Evolutionary conservation across 1,140 invertebrate species (phyloP).

Genomic region (Littorina saxatilis): DNA sequence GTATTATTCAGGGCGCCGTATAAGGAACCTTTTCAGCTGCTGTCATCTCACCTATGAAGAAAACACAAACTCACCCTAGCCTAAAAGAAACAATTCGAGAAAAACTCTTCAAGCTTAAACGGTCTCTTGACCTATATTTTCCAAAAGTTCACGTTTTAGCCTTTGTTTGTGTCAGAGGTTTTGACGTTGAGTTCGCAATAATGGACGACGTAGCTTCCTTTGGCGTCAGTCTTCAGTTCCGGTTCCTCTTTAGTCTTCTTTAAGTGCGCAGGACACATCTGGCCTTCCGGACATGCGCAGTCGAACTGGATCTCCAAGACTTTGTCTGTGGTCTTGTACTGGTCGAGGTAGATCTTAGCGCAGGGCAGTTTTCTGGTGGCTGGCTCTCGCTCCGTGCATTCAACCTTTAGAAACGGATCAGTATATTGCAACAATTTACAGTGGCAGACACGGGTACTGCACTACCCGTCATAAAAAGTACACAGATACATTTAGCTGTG

Average conservation of each 20-base stretch:
- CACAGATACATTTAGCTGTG: too few relatives aligned
- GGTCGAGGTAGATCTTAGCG: constrained; percentile 46
- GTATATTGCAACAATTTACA: background rate
- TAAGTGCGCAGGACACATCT: constrained; percentile 46
- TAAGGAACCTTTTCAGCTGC: too few relatives aligned
- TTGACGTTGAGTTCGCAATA: constrained; percentile 36
- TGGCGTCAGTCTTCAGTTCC: constrained; percentile 29
- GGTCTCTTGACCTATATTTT: too few relatives aligned
- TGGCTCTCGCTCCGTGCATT: background rate
- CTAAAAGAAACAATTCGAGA: too few relatives aligned
- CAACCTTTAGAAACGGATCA: background rate
- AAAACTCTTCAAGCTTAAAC: too few relatives aligned
- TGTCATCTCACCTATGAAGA: too few relatives aligned
- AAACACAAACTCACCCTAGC: too few relatives aligned
- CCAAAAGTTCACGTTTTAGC: too few relatives aligned
- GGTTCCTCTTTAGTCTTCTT: constrained; percentile 37
- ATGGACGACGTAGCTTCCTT: constrained; percentile 39
- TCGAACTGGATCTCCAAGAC: constrained; percentile 45
- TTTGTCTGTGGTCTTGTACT: constrained; percentile 36
- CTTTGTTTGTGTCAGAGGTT: background rate
- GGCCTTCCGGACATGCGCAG: constrained; percentile 46
- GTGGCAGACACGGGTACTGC: background rate
- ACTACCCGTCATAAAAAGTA: background rate
- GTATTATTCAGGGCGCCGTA: too few relatives aligned
- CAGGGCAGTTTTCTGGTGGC: constrained; percentile 29